Base-by-base conservation (phyloP, 2,888 invertebrate genomes). In the Choristoneura rosaceana region DNA sequence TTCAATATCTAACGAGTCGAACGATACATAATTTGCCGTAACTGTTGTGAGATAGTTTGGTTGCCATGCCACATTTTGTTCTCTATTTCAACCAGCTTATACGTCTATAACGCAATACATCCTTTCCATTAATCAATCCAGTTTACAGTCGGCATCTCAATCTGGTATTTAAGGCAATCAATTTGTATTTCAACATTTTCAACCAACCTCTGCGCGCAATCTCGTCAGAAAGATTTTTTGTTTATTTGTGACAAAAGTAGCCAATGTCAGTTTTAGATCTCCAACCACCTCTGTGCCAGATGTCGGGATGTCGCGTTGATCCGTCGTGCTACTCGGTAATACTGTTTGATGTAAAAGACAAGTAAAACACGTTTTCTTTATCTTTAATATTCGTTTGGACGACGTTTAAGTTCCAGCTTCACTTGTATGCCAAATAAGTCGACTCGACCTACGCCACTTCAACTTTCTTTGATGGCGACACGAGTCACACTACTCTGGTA, bases 401-500 rank as follows among this genome's bases (percentile, higher is more conserved):
- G 9, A 15, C 50, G 8, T 50, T 50, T 50, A 15, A 50, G 4
- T 50, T 50, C 50, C 50, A 17, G 15, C 50, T 50, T 15, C 7
- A 38, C 34, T 59, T 59, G 15, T 41, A 17, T 5, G 3, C 14
- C 7, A 65, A 52, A 64, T 17, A 14, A 15, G 38, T 82, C 78
- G 77, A 83, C 86, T 89, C 88, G 91, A 90, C 90, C 90, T 90
- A 91, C 86, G 82, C 87, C 87, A 90, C 88, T 87, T 84, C 80
- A 84, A 87, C 90, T 91, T 90, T 90, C 90, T 90, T 90, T 88
- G 87, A 84, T 84, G 85, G 80, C 84, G 73, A 74, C 69, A 76
- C 74, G 68, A 47, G 45, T 50, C 58, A 70, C 61, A 67, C 66
- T 67, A 34, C 34, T 4, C 38, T 38, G 4, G 67, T 59, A 65